Evolutionary conservation across 2,113 vertebrate genomes (phyloP).

Genomic region (Steatornis caripensis): DNA sequence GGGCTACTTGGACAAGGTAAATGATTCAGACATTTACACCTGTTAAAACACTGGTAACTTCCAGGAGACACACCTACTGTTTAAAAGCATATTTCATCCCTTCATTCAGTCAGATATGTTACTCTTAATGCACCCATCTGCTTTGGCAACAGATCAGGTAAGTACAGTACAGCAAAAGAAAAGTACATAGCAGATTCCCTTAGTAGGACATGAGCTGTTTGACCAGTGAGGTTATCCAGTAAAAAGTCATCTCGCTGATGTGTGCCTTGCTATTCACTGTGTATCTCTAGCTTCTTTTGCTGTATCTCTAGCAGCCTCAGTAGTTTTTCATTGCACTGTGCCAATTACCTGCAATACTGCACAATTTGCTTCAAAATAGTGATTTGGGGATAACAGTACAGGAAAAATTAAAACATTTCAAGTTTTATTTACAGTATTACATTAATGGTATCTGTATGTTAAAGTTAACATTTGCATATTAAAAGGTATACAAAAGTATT

Average conservation of each 20-base stretch:
- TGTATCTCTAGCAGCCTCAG: not conserved
- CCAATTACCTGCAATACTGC: not conserved
- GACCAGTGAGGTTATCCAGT: fast-evolving
- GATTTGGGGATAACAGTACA: not conserved
- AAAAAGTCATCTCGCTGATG: not conserved
- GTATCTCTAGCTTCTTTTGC: not conserved
- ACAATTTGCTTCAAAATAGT: not conserved
- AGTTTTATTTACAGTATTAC: not conserved
- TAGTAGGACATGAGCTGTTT: not conserved
- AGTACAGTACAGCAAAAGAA: not conserved
- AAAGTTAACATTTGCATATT: not conserved
- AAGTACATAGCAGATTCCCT: not conserved
- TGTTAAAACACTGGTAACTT: not conserved
- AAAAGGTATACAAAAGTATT: not conserved
- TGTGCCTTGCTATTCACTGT: not conserved
- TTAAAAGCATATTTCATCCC: not conserved
- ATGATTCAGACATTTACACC: not conserved
- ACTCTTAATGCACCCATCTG: not conserved
- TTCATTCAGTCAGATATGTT: not conserved
- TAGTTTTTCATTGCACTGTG: not conserved
- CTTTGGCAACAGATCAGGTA: not conserved
- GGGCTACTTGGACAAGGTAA: slow-evolving; percentile 98
- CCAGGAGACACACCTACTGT: not conserved
- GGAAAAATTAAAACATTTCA: not conserved
- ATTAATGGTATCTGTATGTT: not conserved